Evolutionary conservation across 2,888 invertebrate species (phyloP), one percentile per base, ranked within the genome.

Genomic region (Atethmia centrago): DNA sequence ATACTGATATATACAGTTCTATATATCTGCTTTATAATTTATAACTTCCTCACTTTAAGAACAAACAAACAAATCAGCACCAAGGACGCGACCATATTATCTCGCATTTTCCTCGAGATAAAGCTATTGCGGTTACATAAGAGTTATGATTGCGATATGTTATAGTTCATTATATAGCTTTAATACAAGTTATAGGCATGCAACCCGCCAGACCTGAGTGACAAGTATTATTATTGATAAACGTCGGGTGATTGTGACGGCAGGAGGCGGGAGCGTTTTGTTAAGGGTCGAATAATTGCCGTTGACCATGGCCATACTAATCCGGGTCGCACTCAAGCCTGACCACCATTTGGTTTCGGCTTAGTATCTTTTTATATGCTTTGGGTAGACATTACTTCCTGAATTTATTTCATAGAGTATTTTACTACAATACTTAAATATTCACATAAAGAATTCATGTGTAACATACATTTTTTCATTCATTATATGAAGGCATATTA

Each of bases 161-260:
- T 83, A 82, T 70, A 85, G 76, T 74, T 71, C 76, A 74, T 73
- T 82, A 84, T 69, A 84, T 69, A 74, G 63, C 72, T 62, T 73
- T 74, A 76, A 84, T 84, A 77, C 81, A 70, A 84, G 80, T 71
- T 83, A 77, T 78, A 73, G 82, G 80, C 77, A 81, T 74, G 76
- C 72, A 80, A 74, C 83, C 58, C 45, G 59, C 76, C 56, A 56
- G 76, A 84, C 84, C 82, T 73, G 84, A 85, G 83, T 86, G 87
- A 88, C 90, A 86, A 85, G 84, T 72, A 77, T 83, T 81, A 87
- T 88, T 90, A 90, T 83, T 87, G 88, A 87, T 90, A 88, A 89
- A 85, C 25, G 59, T 71, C 1, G 31, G 66, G 78, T 40, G 14
- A 3, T 40, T 47, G 56, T 76, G 49, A 28, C 1, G 0, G 72